Evolutionary conservation across 2,888 invertebrate genomes (phyloP), one percentile per base, ranked within the genome.

Genomic region (Dolichomitus sp.): DNA sequence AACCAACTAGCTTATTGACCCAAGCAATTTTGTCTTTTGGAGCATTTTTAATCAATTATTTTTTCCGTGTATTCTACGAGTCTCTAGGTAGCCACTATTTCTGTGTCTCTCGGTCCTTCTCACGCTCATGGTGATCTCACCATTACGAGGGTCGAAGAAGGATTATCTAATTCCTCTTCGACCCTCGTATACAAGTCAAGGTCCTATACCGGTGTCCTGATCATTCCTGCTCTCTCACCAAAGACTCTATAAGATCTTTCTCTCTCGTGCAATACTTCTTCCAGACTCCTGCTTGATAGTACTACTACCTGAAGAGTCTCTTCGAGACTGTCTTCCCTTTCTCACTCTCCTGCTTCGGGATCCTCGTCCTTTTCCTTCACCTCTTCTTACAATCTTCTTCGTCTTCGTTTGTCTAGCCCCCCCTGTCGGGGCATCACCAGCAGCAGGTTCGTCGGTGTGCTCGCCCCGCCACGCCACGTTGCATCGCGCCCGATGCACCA

Each of bases 401-500:
- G 50, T 74, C 65, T 72, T 75, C 70, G 84, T 75, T 81, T 54
- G 80, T 83, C 81, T 81, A 78, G 72, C 61, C 19, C 80, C 80
- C 77, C 79, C 57, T 73, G 83, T 66, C 61, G 78, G 80, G 65
- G 84, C 80, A 85, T 83, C 80, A 54, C 78, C 76, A 68, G 75
- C 72, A 63, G 75, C 83, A 80, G 76, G 80, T 82, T 66, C 79
- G 66, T 72, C 80, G 76, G 83, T 80, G 83, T 80, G 76, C 80
- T 50, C 69, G 54, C 73, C 74, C 66, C 80, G 52, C 78, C 78
- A 63, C 80, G 72, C 78, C 74, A 72, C 75, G 79, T 61, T 76
- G 82, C 72, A 83, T 80, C 83, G 80, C 80, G 74, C 80, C 75
- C 80, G 83, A 75, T 83, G 76, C 83, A 80, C 78, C 82, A 72